Evolutionary conservation across 2,113 vertebrate genomes (phyloP).

Genomic region (Cryptotis parvus): DNA sequence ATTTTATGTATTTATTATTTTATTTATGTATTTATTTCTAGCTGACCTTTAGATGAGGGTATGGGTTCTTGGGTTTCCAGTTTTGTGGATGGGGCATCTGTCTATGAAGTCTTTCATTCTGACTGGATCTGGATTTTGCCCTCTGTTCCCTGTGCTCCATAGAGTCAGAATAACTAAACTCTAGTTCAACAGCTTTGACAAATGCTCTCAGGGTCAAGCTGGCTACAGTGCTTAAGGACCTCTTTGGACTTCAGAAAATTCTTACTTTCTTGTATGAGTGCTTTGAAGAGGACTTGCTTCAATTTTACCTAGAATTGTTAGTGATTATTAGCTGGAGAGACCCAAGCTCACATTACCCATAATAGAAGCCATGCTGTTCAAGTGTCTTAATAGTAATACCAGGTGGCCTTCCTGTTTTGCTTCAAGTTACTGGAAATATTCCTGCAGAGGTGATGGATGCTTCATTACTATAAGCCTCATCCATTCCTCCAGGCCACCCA

Average conservation of each 20-base stretch:
- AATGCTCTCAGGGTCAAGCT: not conserved
- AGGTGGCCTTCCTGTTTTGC: not conserved
- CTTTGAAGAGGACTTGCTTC: not conserved
- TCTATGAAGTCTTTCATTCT: not conserved
- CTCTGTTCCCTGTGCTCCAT: not conserved
- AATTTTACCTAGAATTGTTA: not conserved
- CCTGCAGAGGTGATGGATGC: not conserved
- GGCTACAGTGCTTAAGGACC: not conserved
- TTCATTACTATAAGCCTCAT: not conserved
- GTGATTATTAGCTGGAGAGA: not conserved
- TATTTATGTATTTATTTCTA: not conserved
- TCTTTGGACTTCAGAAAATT: not conserved
- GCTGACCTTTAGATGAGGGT: not conserved
- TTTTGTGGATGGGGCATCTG: not conserved
- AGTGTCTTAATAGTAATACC: not conserved
- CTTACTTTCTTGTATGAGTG: not conserved
- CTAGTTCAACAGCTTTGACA: not conserved
- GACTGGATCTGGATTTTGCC: not conserved
- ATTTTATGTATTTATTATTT: no score
- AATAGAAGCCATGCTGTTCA: not conserved
- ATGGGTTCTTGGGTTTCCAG: not conserved
- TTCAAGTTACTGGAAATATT: slow-evolving; percentile 1
- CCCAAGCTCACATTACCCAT: not conserved
- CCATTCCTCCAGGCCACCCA: no score
- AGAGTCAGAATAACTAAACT: not conserved